Conservation (phyloP, 2,113 vertebrate genomes). For the Melanerpes formicivorus region DNA sequence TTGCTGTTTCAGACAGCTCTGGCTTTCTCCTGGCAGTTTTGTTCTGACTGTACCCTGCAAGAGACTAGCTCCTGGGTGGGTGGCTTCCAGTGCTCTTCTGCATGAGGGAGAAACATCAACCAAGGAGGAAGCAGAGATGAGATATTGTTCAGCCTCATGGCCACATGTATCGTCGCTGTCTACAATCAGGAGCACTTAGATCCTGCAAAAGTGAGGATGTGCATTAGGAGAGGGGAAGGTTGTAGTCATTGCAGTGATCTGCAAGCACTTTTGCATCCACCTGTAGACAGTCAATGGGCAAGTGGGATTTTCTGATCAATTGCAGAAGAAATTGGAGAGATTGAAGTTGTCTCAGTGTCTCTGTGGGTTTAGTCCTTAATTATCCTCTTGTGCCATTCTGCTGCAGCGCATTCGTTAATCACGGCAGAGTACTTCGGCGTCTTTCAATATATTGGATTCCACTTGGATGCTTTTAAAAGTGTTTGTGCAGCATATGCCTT, state of each 20-base stretch:
- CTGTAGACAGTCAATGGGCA: neutral
- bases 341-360: constrained; percentile 15
- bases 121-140: neutral
- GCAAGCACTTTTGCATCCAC: neutral
- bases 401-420: neutral
- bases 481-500: neutral
- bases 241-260: neutral
- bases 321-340: neutral
- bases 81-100: neutral
- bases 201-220: neutral
- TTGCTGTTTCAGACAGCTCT: neutral
- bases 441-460: constrained; percentile 53
- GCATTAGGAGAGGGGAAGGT: neutral
- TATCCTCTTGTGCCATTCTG: constrained; percentile 4
- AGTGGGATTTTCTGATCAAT: neutral
- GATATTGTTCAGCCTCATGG: neutral
- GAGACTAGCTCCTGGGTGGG: neutral
- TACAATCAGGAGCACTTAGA: neutral
- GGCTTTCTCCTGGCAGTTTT: constrained; percentile 1
- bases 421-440: constrained; percentile 8
- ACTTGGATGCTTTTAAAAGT: constrained; percentile 28
- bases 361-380: constrained; percentile 8
- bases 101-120: neutral
- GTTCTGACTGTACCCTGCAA: neutral
- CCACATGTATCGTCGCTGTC: neutral